A percentile compares a stretch with the other conserved stretches of the same genome.
Conservation (phyloP, 37 sponge, comb jelly and placozoan genomes). For the Eunapius fragilis region DNA sequence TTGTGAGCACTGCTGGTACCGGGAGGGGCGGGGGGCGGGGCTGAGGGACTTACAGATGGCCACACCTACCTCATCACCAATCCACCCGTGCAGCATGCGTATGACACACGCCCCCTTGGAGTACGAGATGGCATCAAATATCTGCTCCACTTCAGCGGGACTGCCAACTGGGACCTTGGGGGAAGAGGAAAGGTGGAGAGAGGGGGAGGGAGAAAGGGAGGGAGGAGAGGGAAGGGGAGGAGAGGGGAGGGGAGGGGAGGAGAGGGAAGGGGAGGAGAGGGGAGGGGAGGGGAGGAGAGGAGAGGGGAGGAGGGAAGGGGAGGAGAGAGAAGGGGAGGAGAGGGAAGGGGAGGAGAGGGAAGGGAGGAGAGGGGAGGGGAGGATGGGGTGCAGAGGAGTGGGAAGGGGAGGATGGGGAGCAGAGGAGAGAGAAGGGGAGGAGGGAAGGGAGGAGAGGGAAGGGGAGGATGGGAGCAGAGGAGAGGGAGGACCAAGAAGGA, state of each 20-base stretch:
- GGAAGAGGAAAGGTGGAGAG: background rate
- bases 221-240: background rate
- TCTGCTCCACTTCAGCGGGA: conserved; percentile 95
- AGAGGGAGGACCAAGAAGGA: no score
- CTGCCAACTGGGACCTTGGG: conserved; percentile 79
- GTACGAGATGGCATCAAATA: conserved; percentile 97
- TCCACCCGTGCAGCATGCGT: conserved; percentile 87
- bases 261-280: background rate
- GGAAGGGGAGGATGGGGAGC: conserved; percentile 1
- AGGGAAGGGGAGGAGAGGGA: background rate
- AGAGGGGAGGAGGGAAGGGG: no score
- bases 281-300: conserved; percentile 1
- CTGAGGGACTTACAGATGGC: background rate
- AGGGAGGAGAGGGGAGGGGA: background rate
- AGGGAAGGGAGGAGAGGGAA: background rate
- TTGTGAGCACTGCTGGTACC: background rate
- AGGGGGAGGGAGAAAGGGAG: background rate
- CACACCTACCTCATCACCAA: conserved; percentile 80
- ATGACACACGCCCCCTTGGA: conserved; percentile 93
- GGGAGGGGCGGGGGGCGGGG: background rate
- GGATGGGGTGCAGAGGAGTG: background rate
- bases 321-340: no score
- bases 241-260: background rate
- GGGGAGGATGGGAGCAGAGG: no score
- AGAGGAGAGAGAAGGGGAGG: conserved; percentile 5